phyloP scores from a whole-genome alignment of 2,888 invertebrate species.

The Leuctra nigra region DNA sequence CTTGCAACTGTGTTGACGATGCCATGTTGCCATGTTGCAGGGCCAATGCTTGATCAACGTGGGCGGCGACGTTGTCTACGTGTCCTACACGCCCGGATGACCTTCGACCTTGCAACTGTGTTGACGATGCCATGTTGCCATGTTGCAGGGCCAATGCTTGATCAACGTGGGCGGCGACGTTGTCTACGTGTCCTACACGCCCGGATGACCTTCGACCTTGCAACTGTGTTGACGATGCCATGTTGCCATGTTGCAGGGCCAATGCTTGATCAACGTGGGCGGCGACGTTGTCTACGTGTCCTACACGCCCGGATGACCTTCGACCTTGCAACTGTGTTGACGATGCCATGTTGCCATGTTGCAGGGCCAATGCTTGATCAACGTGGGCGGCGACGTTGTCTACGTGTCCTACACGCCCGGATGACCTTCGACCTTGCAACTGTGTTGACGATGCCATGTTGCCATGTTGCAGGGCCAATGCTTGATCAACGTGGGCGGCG shows the following conservation, averaged over 20 bases:
- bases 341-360: too few relatives aligned
- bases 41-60: conserved; percentile 94
- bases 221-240: too few relatives aligned
- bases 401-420: conserved; percentile 60
- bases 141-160: conserved; percentile 90
- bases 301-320: conserved; percentile 43
- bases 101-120: too few relatives aligned
- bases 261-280: conserved; percentile 91
- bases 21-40: too few relatives aligned
- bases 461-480: conserved; percentile 93
- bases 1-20: too few relatives aligned
- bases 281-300: conserved; percentile 87
- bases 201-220: too few relatives aligned
- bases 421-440: too few relatives aligned
- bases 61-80: conserved; percentile 88
- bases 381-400: conserved; percentile 93
- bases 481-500: conserved; percentile 91
- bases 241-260: conserved; percentile 89
- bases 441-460: too few relatives aligned
- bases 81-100: conserved; percentile 52
- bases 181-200: conserved; percentile 66
- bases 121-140: too few relatives aligned
- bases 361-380: conserved; percentile 92
- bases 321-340: too few relatives aligned
- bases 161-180: conserved; percentile 95